These are phyloP conservation scores for Ips nitidus DNA, from an alignment of 1,140 invertebrate genomes.

Conservation along the genomic window DNA sequence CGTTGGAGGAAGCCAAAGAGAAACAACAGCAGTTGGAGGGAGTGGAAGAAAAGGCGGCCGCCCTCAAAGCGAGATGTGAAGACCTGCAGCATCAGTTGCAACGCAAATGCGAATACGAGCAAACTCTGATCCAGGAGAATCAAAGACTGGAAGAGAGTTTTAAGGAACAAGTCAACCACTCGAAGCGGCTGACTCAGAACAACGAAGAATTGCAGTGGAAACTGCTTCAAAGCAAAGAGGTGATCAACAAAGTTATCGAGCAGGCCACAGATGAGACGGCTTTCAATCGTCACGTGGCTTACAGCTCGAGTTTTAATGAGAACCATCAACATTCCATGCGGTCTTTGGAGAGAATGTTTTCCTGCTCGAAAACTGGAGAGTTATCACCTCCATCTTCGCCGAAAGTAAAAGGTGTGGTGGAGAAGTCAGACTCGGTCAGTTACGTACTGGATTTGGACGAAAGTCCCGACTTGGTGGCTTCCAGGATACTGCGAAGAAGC, in stretches of 20 bases:
- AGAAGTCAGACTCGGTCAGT: constrained; percentile 80
- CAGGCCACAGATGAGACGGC: constrained; percentile 41
- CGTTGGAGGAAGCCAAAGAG: constrained; percentile 61
- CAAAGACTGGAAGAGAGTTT: constrained; percentile 69
- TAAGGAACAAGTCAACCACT: constrained; percentile 72
- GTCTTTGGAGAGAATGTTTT: constrained; percentile 34
- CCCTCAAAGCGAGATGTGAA: constrained; percentile 66
- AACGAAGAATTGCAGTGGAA: constrained; percentile 88
- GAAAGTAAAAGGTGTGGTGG: constrained; percentile 75
- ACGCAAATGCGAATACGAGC: constrained; percentile 58
- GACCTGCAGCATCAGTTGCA: constrained; percentile 69
- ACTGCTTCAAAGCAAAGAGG: constrained; percentile 74
- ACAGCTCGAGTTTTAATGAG: constrained; percentile 48
- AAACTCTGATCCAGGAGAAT: constrained; percentile 59
- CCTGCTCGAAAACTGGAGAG: constrained; percentile 38
- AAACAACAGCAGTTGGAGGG: constrained; percentile 58
- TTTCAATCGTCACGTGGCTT: constrained; percentile 43
- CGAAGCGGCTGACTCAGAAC: constrained; percentile 72
- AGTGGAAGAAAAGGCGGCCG: constrained; percentile 57
- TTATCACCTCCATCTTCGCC: constrained; percentile 61
- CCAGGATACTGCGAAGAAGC: constrained; percentile 59
- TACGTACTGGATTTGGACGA: constrained; percentile 81
- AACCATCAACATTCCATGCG: constrained; percentile 41
- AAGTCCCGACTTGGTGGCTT: constrained; percentile 64
- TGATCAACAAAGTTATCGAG: constrained; percentile 54